Evolutionary conservation across 2,797 vertebrate species (phyloP).

Genomic region (Hybognathus amarus): DNA sequence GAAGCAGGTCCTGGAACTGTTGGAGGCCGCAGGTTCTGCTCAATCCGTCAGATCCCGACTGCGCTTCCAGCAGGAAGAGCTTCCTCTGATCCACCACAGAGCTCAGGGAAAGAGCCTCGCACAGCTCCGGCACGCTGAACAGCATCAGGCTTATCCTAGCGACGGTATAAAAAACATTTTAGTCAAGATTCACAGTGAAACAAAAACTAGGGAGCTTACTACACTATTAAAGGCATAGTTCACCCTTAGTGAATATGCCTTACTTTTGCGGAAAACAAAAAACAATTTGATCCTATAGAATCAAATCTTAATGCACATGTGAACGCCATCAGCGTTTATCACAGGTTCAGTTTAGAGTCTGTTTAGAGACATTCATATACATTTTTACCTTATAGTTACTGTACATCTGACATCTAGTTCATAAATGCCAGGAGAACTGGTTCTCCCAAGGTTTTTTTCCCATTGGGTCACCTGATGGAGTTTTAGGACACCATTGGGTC

Average conservation of each 20-base stretch:
- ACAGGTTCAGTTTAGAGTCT: too few relatives aligned
- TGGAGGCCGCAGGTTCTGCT: slow-evolving; percentile 75
- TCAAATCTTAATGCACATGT: too few relatives aligned
- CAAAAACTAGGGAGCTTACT: background rate
- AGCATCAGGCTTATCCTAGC: slow-evolving; percentile 82
- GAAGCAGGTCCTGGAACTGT: slow-evolving; percentile 81
- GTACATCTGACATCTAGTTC: too few relatives aligned
- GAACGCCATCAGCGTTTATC: too few relatives aligned
- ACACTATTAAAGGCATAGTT: background rate
- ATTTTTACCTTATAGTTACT: too few relatives aligned
- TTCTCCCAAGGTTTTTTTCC: too few relatives aligned
- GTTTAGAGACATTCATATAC: too few relatives aligned
- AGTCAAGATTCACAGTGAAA: background rate
- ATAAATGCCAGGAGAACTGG: too few relatives aligned
- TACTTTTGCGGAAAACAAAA: background rate
- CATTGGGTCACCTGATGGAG: too few relatives aligned
- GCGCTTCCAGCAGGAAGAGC: slow-evolving; percentile 83
- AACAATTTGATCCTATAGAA: too few relatives aligned
- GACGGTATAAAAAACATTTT: background rate
- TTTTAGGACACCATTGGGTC: too few relatives aligned
- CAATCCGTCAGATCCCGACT: slow-evolving; percentile 74
- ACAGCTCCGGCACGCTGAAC: slow-evolving; percentile 79
- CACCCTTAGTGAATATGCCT: background rate
- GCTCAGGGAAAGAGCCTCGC: slow-evolving; percentile 81
- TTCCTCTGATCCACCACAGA: slow-evolving; percentile 71